Percentiles rank a stretch among this genome's conserved stretches.
These are phyloP conservation scores for Dendrolimus kikuchii DNA, from an alignment of 1,140 invertebrate species.

Conservation along the genomic window DNA sequence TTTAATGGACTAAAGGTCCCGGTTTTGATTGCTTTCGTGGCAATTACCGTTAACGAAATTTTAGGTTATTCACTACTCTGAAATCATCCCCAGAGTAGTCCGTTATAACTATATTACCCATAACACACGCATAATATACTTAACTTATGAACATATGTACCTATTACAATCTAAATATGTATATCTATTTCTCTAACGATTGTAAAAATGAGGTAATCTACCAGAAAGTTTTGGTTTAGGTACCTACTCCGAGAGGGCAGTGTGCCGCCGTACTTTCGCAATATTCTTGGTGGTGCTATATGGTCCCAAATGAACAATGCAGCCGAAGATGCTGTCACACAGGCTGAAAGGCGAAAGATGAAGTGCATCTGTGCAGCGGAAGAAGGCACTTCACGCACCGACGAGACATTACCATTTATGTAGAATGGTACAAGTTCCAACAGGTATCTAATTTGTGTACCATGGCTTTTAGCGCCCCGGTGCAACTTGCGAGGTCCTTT, in stretches of 20 bases:
- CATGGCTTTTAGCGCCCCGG: not conserved
- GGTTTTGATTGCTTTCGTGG: no score
- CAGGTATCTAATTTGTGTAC: not conserved
- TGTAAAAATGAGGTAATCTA: no score
- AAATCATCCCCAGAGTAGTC: no score
- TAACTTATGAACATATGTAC: no score
- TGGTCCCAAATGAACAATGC: constrained; percentile 53
- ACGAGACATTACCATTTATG: constrained; percentile 8
- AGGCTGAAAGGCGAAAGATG: constrained; percentile 29
- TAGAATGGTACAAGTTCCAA: not conserved
- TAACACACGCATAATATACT: no score
- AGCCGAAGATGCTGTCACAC: constrained; percentile 29
- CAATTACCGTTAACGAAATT: no score
- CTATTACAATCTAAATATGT: no score
- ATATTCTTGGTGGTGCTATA: constrained; percentile 51
- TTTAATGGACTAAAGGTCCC: no score
- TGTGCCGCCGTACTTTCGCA: constrained; percentile 51
- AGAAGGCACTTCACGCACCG: constrained; percentile 1
- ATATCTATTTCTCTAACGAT: no score
- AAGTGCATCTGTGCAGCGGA: constrained; percentile 26
- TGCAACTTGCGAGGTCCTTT: not conserved
- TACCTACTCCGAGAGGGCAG: constrained; percentile 44
- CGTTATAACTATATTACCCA: no score
- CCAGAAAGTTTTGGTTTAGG: constrained; percentile 15
- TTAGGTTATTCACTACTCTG: no score